A percentile compares a stretch with the other conserved stretches of the same genome.
These are phyloP conservation scores for Drosophila nigricruria DNA, from an alignment of 2,888 invertebrate species.

Conservation along the genomic window DNA sequence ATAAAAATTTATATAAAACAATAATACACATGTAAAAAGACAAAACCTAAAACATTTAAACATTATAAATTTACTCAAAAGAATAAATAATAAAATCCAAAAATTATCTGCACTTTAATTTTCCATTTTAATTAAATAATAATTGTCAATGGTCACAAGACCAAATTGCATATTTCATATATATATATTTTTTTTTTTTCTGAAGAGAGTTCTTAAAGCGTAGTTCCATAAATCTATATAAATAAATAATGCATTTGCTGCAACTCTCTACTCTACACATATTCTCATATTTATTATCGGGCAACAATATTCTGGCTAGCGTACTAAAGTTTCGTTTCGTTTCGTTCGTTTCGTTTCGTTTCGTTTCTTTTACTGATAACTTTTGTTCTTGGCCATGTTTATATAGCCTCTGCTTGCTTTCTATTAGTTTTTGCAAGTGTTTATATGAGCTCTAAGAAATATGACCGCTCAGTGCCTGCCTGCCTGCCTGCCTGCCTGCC, in stretches of 20 bases:
- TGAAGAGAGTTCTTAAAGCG: neutral
- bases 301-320: constrained; percentile 3
- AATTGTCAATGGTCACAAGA: neutral
- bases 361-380: constrained; percentile 26
- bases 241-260: constrained; percentile 18
- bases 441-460: constrained; percentile 70
- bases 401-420: constrained; percentile 53
- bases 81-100: neutral
- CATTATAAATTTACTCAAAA: neutral
- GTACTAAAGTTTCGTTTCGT: constrained; percentile 26
- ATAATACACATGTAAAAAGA: neutral
- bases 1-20: neutral
- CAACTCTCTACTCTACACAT: constrained; percentile 4
- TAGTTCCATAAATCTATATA: constrained; percentile 9
- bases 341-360: constrained; percentile 31
- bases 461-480: constrained; percentile 59
- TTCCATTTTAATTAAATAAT: neutral
- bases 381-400: constrained; percentile 53
- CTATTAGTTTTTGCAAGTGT: constrained; percentile 68
- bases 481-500: constrained; percentile 17
- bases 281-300: constrained; percentile 29
- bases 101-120: neutral
- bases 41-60: neutral
- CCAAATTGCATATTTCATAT: neutral
- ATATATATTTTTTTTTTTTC: neutral